These are phyloP conservation scores for Spea multiplicata DNA, from an alignment of 2,113 vertebrate species.

Conservation along the genomic window DNA sequence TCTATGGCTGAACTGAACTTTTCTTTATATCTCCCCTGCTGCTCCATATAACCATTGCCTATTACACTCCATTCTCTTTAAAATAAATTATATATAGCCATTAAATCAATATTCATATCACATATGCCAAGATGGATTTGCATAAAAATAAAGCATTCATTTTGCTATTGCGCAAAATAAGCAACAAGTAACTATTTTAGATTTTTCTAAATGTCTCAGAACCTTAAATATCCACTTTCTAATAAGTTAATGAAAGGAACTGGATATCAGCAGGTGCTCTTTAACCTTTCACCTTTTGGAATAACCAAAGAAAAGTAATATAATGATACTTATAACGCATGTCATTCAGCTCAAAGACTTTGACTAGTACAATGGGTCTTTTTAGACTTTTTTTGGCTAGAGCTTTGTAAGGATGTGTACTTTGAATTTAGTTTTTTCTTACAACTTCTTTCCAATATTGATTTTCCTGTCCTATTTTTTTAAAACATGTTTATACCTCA, in stretches of 20 bases:
- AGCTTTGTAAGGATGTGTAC: not conserved
- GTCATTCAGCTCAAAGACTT: not conserved
- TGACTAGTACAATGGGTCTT: slow-evolving; percentile 13
- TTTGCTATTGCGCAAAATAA: too few species aligned
- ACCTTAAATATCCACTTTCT: not conserved
- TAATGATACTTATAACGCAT: slow-evolving; percentile 10
- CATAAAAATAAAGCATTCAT: too few species aligned
- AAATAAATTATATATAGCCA: too few species aligned
- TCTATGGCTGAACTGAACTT: too few species aligned
- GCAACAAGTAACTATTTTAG: too few species aligned
- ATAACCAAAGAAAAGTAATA: slow-evolving; percentile 15
- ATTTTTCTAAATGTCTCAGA: not conserved
- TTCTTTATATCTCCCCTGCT: not conserved
- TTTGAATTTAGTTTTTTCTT: slow-evolving; percentile 8
- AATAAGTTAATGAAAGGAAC: not conserved
- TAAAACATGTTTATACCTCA: not conserved
- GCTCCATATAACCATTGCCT: not conserved
- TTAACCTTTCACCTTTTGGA: slow-evolving; percentile 27
- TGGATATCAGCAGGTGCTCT: slow-evolving; percentile 18
- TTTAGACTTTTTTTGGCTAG: not conserved
- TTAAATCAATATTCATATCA: too few species aligned
- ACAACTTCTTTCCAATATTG: slow-evolving; percentile 11
- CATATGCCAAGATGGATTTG: too few species aligned
- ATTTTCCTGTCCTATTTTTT: slow-evolving; percentile 3
- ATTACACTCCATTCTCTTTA: not conserved